Evolutionary conservation across 2,797 vertebrate species (phyloP).

Genomic region (Rhyacichthys aspro): DNA sequence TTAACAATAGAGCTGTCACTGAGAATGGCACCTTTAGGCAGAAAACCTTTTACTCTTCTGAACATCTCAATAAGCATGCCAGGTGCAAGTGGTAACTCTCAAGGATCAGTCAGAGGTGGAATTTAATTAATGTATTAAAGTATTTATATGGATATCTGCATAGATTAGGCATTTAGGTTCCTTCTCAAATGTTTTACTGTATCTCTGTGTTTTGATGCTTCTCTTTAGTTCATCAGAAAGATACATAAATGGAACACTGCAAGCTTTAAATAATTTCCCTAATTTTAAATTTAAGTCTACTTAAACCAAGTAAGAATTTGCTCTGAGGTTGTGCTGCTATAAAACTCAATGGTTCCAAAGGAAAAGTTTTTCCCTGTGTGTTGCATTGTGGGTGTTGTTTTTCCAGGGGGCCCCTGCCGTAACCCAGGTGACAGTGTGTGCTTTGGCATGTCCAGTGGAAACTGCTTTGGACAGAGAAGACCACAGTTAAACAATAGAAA

Average conservation of each 20-base stretch:
- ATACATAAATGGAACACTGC: no score
- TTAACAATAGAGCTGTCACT: slow-evolving; percentile 24
- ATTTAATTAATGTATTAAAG: no score
- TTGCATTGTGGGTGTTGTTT: slow-evolving; percentile 39
- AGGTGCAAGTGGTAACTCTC: slow-evolving; percentile 1
- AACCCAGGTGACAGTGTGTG: slow-evolving; percentile 65
- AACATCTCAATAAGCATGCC: background rate
- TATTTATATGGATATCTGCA: background rate
- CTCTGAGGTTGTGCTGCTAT: slow-evolving; percentile 13
- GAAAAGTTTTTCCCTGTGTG: slow-evolving; percentile 31
- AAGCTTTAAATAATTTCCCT: no score
- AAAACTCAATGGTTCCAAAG: slow-evolving; percentile 2
- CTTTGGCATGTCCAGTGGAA: slow-evolving; percentile 55
- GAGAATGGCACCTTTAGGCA: slow-evolving; percentile 26
- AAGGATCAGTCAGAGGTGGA: background rate
- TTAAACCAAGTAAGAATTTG: background rate
- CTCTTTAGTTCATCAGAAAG: no score
- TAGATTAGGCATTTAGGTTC: no score
- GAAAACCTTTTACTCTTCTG: slow-evolving; percentile 20
- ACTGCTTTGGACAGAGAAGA: slow-evolving; percentile 34
- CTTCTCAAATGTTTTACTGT: no score
- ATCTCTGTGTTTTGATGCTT: no score
- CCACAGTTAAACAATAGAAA: slow-evolving; percentile 9
- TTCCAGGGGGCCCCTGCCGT: slow-evolving; percentile 47
- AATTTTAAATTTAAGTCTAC: no score